Base-by-base conservation (phyloP, 2,888 invertebrate species). In the Peribatodes rhomboidaria region DNA sequence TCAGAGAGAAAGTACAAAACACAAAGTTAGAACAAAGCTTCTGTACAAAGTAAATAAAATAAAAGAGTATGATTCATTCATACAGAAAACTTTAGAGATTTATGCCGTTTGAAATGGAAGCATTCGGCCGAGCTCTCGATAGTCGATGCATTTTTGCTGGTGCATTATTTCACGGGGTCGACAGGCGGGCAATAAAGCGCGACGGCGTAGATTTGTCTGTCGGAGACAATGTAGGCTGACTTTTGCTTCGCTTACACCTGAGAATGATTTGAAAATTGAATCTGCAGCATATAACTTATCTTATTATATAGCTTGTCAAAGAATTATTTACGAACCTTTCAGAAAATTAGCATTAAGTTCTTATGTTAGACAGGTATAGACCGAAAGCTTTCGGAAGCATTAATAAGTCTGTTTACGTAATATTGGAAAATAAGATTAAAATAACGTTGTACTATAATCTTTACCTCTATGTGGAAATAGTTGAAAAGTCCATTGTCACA, bases 121-220 rank as follows among this genome's bases (percentile, higher is more conserved):
- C 44, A 44, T 42, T 59, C 20, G 7, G 20, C 35, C 49, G 55
- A 27, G 58, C 20, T 52, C 61, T 67, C 57, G 57, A 66, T 65
- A 54, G 58, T 55, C 60, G 66, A 60, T 65, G 59, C 65, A 67
- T 73, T 72, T 27, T 69, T 69, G 66, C 62, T 65, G 61, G 58
- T 54, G 50, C 50, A 57, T 71, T 72, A 71, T 74, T 72, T 74
- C 71, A 68, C 60, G 52, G 65, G 60, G 47, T 41, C 61, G 67
- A 68, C 66, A 56, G 65, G 20, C 41, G 42, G 49, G 69, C 70
- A 73, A 74, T 68, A 71, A 70, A 72, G 68, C 70, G 60, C 37
- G 57, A 46, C 58, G 67, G 68, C 66, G 65, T 64, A 74, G 72
- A 80, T 80, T 77, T 79, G 76, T 76, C 74, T 72, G 72, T 69